These are phyloP conservation scores for Perca fluviatilis DNA, from an alignment of 2,113 vertebrate genomes.

Conservation along the genomic window DNA sequence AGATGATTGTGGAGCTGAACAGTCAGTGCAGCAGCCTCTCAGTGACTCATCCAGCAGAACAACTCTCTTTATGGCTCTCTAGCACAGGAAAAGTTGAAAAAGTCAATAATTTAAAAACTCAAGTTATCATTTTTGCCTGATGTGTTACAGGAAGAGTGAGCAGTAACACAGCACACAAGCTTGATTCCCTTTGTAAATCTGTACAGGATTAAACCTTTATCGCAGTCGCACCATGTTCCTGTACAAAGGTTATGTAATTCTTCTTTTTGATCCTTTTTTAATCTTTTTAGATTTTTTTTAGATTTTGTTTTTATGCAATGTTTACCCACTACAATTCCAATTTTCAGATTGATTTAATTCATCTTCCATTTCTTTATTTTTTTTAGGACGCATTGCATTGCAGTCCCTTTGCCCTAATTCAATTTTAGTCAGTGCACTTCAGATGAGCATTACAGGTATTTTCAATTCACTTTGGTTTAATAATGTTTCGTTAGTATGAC, in stretches of 20 bases:
- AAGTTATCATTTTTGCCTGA: conserved; percentile 24
- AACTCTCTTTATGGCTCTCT: background rate
- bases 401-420: too few relatives aligned
- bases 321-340: background rate
- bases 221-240: background rate
- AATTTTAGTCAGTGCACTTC: background rate
- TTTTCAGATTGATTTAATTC: background rate
- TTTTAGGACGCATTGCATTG: background rate
- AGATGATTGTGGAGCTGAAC: background rate
- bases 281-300: background rate
- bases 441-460: background rate
- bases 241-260: background rate
- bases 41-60: conserved; percentile 56
- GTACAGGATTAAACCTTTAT: background rate
- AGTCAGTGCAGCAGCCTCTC: conserved; percentile 21
- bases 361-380: background rate
- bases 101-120: conserved; percentile 51
- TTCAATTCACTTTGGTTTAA: background rate
- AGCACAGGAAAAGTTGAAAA: conserved; percentile 28
- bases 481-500: background rate
- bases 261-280: background rate
- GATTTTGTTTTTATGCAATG: background rate
- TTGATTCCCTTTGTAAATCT: background rate
- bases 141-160: conserved; percentile 16
- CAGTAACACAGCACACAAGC: background rate